Percentiles rank a stretch among this genome's conserved stretches.
Evolutionary conservation across 2,888 invertebrate species (phyloP).

Genomic region (Neoitamus cyanurus): DNA sequence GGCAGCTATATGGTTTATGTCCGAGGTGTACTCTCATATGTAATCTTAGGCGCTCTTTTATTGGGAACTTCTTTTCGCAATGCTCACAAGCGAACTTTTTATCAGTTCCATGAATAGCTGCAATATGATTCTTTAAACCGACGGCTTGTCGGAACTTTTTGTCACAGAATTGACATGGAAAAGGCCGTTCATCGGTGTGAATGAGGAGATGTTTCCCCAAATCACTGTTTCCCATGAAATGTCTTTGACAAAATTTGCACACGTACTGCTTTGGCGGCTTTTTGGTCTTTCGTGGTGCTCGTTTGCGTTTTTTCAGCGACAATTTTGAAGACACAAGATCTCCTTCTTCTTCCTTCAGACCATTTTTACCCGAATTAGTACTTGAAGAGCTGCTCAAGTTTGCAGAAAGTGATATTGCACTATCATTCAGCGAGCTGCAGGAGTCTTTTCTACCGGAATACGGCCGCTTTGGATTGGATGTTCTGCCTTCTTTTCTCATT

Average conservation of each 20-base stretch:
- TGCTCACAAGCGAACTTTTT: slow-evolving; percentile 75
- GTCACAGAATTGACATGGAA: slow-evolving; percentile 73
- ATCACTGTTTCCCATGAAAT: slow-evolving; percentile 74
- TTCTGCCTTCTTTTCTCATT: background rate
- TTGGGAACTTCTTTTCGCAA: slow-evolving; percentile 80
- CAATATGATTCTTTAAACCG: slow-evolving; percentile 73
- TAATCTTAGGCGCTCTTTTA: slow-evolving; percentile 78
- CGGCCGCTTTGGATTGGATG: background rate
- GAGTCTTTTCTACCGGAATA: background rate
- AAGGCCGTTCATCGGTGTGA: slow-evolving; percentile 75
- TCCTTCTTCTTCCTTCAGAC: background rate
- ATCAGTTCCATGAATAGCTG: slow-evolving; percentile 62
- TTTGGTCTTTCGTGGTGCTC: slow-evolving; percentile 56
- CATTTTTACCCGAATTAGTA: background rate
- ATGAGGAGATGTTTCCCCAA: slow-evolving; percentile 75
- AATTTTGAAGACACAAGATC: background rate
- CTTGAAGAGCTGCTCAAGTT: background rate
- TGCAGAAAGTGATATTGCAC: slow-evolving; percentile 27
- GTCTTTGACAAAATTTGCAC: slow-evolving; percentile 75
- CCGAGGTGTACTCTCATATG: slow-evolving; percentile 81
- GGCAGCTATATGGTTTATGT: slow-evolving; percentile 75
- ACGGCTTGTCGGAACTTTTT: slow-evolving; percentile 73
- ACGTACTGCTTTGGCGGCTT: slow-evolving; percentile 64
- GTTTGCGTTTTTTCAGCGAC: background rate
- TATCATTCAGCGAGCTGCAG: background rate